Evolutionary conservation across 2,888 invertebrate genomes (phyloP), one percentile per base, ranked within the genome.

Genomic region (Erebia aethiops): DNA sequence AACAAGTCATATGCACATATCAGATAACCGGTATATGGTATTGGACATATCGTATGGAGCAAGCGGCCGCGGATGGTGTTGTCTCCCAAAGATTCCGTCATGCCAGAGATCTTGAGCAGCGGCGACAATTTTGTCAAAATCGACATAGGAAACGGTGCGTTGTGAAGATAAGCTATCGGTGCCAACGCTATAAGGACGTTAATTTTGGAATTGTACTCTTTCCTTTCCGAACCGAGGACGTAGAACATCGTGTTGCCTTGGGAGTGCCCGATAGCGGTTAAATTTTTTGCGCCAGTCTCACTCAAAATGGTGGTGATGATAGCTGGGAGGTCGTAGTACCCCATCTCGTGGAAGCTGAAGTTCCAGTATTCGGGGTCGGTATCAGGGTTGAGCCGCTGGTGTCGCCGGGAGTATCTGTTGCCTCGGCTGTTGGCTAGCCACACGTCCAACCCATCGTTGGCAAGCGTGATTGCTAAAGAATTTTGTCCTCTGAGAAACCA

Each of bases 331-430:
- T 97, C 97, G 78, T 94, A 93, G 14, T 85, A 77, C 0, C 95
- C 96, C 82, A 96, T 95, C 81, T 97, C 95, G 81, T 97, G 95
- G 91, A 94, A 95, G 71, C 94, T 94, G 78, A 91, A 94, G 52
- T 89, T 70, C 94, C 94, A 95, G 78, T 84, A 94, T 5, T 78
- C 71, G 3, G 77, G 64, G 35, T 93, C 87, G 0, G 56, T 68
- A 35, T 80, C 78, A 0, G 90, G 82, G 67, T 89, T 74, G 80
- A 88, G 75, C 0, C 80, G 82, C 1, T 79, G 75, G 77, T 96
- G 96, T 5, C 84, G 84, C 26, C 90, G 84, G 3, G 94, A 92
- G 80, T 95, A 95, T 4, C 87, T 88, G 78, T 94, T 95, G 11
- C 96, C 96, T 66, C 96, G 89, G 11, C 86, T 85, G 75, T 85